Evolutionary conservation across 2,888 invertebrate genomes (phyloP), one percentile per base, ranked within the genome.

Genomic region (Coecobrya sp.): DNA sequence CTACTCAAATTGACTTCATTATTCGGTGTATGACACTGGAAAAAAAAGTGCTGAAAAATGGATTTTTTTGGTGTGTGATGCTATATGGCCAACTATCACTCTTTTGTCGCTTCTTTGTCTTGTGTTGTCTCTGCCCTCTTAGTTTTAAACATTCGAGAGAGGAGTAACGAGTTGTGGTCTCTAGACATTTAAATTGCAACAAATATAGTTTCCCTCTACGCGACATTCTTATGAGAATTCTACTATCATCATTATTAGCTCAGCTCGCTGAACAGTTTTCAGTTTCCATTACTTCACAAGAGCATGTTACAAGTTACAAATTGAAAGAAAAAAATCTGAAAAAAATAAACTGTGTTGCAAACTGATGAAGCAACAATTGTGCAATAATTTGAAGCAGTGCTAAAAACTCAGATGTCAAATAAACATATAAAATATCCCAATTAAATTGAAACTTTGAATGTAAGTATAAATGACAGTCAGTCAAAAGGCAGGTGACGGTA

Each of bases 291-390:
- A 81, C 55, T 30, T 81, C n/a, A 36, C 19, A n/a, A n/a, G n/a
- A 55, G 10, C 55, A 11, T 4, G n/a, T 52, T 81, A 36, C 7
- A 0, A 2, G 22, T 45, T 76, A 49, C 25, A 49, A n/a, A n/a
- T 70, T 42, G 22, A 13, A 13, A 19, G 55, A 68, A 70, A 30
- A 70, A 42, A 25, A 19, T 42, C 13, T 16, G 62, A 62, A 65
- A 65, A 70, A 70, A 70, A 36, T n/a, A n/a, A n/a, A n/a, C n/a
- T n/a, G 45, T 76, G 73, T 45, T 45, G 45, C 73, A 79, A 79
- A 79, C 22, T 22, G n/a, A n/a, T 85, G 65, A 85, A 85, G 85
- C 85, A 85, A 85, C 68, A 85, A 65, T 85, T 85, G 85, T 85
- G 85, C 59, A 81, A 81, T 36, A 55, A 25, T 59, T 81, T 30